Evolutionary conservation across 2,797 vertebrate genomes (phyloP).

Genomic region (Poeciliopsis paucimaculata): DNA sequence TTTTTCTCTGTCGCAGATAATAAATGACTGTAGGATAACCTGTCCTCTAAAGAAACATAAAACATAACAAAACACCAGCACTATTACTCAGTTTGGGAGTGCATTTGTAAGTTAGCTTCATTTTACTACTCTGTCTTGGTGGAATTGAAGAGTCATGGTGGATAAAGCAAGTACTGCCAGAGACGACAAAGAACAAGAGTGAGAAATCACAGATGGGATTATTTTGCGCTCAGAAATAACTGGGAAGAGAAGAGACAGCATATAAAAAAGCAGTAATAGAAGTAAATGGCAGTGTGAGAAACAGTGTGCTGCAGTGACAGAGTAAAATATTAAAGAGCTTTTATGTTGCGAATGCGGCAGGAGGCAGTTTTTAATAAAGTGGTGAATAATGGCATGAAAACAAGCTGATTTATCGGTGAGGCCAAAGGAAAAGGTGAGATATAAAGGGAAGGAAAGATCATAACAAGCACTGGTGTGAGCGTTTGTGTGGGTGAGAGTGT

Average conservation of each 20-base stretch:
- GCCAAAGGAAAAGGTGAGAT: conserved; percentile 19
- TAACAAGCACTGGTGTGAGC: neutral
- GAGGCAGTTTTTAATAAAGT: conserved; percentile 6
- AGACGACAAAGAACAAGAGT: conserved; percentile 46
- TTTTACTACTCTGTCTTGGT: conserved; percentile 17
- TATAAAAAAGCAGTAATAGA: conserved; percentile 34
- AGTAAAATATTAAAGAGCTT: neutral
- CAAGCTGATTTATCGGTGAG: neutral
- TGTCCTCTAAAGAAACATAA: neutral
- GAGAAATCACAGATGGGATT: conserved; percentile 60
- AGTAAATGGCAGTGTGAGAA: conserved; percentile 7
- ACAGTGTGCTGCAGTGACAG: neutral
- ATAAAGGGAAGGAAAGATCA: conserved; percentile 3
- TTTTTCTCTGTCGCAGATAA: neutral
- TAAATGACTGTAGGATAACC: neutral
- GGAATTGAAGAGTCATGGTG: conserved; percentile 29
- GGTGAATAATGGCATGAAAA: conserved; percentile 17
- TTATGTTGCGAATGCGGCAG: conserved; percentile 1
- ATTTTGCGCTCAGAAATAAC: conserved; percentile 55
- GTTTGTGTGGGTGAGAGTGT: neutral
- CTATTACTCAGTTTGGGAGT: neutral
- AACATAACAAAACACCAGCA: neutral
- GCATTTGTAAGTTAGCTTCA: conserved; percentile 4
- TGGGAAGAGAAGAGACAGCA: neutral
- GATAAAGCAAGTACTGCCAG: conserved; percentile 35